phyloP scores from a whole-genome alignment of 2,888 invertebrate genomes.

The Mechanitis messenoides region DNA sequence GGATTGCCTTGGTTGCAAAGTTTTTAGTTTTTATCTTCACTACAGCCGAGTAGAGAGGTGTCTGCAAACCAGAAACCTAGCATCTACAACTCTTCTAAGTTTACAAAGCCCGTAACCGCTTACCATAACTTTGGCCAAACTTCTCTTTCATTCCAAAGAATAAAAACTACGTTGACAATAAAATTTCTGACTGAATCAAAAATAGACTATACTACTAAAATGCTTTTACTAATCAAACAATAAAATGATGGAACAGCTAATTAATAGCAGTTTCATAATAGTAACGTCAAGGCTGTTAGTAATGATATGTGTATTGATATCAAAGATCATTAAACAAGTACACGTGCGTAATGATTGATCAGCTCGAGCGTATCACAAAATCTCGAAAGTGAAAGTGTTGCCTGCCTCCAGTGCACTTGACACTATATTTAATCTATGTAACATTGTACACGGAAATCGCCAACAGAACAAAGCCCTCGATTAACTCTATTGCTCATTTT shows the following conservation, averaged over 20 bases:
- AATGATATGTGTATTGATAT: slow-evolving; percentile 18
- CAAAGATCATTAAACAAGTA: slow-evolving; percentile 22
- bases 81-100: too few species aligned
- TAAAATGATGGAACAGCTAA: background rate
- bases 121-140: too few species aligned
- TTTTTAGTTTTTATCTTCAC: too few species aligned
- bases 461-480: slow-evolving; percentile 26
- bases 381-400: slow-evolving; percentile 55
- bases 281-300: slow-evolving; percentile 7
- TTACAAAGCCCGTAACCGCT: too few species aligned
- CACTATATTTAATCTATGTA: slow-evolving; percentile 43
- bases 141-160: too few species aligned
- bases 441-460: slow-evolving; percentile 36
- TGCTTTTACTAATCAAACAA: background rate
- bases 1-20: too few species aligned
- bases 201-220: background rate
- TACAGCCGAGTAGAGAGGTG: too few species aligned
- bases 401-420: slow-evolving; percentile 43
- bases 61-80: too few species aligned
- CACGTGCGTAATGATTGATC: slow-evolving; percentile 25
- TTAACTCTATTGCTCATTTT: slow-evolving; percentile 21
- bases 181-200: background rate
- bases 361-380: slow-evolving; percentile 47
- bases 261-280: slow-evolving; percentile 1
- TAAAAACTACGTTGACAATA: too few species aligned